Evolutionary conservation across 2,113 vertebrate species (phyloP).

Genomic region (Cyprinodon brontotheroides): DNA sequence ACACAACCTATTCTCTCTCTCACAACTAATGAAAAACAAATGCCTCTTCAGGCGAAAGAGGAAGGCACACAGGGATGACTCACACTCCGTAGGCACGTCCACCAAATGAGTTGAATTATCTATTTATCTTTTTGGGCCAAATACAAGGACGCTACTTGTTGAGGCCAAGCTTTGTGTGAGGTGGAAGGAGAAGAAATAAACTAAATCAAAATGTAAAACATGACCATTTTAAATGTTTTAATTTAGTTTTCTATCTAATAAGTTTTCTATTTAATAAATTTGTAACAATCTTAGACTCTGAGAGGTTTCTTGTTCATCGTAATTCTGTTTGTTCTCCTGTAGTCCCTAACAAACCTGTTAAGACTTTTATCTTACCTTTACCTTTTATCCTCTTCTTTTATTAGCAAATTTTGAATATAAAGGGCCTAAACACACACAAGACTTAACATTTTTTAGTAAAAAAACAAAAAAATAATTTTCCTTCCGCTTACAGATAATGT

Average conservation of each 20-base stretch:
- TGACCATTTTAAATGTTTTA: not conserved
- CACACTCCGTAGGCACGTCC: constrained; percentile 77
- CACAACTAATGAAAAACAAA: constrained; percentile 86
- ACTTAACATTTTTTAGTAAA: no score
- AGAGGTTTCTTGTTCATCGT: not conserved
- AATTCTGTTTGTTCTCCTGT: not conserved
- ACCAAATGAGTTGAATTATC: constrained; percentile 77
- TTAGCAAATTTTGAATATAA: no score
- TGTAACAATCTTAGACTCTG: no score
- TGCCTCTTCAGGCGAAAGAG: constrained; percentile 75
- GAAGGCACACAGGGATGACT: constrained; percentile 68
- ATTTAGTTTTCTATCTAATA: not conserved
- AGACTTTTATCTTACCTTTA: not conserved
- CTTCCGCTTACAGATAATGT: no score
- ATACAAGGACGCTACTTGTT: constrained; percentile 58
- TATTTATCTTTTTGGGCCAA: constrained; percentile 70
- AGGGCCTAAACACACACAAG: no score
- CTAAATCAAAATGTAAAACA: constrained; percentile 36
- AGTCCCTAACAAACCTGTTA: not conserved
- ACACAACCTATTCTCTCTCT: constrained; percentile 20
- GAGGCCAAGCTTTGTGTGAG: constrained; percentile 24
- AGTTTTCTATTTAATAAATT: no score
- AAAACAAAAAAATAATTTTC: no score
- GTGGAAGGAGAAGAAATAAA: constrained; percentile 38
- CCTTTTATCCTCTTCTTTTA: no score